Conservation (phyloP, 1,140 invertebrate species). For the Anadara kagoshimensis region DNA sequence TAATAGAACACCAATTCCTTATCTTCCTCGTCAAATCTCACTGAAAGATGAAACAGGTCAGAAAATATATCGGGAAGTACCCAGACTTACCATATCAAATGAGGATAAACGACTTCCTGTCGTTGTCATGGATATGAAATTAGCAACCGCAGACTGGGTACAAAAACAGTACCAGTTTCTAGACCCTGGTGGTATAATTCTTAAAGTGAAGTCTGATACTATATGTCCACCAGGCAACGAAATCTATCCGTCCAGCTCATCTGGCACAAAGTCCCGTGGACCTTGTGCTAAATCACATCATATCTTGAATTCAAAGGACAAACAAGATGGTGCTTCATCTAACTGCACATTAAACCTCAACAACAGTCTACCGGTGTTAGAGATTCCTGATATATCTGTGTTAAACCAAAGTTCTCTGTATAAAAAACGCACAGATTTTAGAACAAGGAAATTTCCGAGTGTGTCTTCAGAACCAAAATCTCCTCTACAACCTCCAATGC, state of each 20-base stretch:
- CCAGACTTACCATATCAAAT: slow-evolving; percentile 24
- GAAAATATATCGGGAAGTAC: slow-evolving; percentile 14
- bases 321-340: too few species aligned
- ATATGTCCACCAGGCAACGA: slow-evolving; percentile 42
- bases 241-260: slow-evolving; percentile 25
- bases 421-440: neutral
- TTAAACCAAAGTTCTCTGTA: neutral
- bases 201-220: slow-evolving; percentile 42
- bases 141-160: slow-evolving; percentile 41
- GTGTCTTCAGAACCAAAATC: slow-evolving; percentile 38
- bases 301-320: neutral
- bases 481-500: slow-evolving; percentile 29
- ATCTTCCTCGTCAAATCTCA: too few species aligned
- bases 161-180: slow-evolving; percentile 41
- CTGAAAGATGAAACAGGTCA: neutral
- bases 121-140: slow-evolving; percentile 40
- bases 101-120: slow-evolving; percentile 35
- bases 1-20: neutral
- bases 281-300: slow-evolving; percentile 37
- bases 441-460: slow-evolving; percentile 24
- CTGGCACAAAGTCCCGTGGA: neutral
- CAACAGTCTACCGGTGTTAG: slow-evolving; percentile 38
- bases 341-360: slow-evolving; percentile 22
- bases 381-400: slow-evolving; percentile 8
- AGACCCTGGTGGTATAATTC: slow-evolving; percentile 32